These are phyloP conservation scores for Avahi laniger DNA, from an alignment of 2,797 vertebrate genomes.

Conservation along the genomic window DNA sequence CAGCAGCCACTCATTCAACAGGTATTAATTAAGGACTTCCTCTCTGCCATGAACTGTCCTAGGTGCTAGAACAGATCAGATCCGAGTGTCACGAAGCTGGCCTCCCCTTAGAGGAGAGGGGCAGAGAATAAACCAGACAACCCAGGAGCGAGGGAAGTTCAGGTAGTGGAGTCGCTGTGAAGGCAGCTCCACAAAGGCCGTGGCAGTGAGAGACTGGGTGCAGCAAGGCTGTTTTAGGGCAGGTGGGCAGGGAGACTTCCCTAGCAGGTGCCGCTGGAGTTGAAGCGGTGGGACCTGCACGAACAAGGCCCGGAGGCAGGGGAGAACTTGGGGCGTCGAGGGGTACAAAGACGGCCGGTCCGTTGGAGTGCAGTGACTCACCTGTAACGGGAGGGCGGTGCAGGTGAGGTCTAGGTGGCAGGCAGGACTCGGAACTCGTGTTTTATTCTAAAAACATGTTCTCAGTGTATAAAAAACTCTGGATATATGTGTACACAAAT, in stretches of 20 bases:
- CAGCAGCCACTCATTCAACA: neutral
- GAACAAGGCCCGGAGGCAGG: neutral
- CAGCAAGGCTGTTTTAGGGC: neutral
- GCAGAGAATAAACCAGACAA: neutral
- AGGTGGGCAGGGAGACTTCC: neutral
- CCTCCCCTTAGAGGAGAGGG: neutral
- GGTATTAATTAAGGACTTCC: neutral
- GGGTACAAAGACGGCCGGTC: rapidly evolving
- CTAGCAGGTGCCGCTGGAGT: neutral
- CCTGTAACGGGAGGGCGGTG: no score
- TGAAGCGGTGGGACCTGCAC: neutral
- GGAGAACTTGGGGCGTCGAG: no score
- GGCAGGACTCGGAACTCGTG: neutral
- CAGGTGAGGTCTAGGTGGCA: neutral
- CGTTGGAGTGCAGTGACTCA: neutral
- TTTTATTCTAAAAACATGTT: neutral
- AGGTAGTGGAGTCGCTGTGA: no score
- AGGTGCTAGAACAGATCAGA: neutral
- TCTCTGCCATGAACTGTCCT: neutral
- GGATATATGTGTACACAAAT: neutral
- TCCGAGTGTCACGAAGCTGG: neutral
- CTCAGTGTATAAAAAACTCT: neutral
- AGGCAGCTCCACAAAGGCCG: neutral
- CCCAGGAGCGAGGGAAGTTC: neutral
- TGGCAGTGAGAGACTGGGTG: neutral